phyloP scores from a whole-genome alignment of 2,888 invertebrate species.

The Antheraea yamamai region DNA sequence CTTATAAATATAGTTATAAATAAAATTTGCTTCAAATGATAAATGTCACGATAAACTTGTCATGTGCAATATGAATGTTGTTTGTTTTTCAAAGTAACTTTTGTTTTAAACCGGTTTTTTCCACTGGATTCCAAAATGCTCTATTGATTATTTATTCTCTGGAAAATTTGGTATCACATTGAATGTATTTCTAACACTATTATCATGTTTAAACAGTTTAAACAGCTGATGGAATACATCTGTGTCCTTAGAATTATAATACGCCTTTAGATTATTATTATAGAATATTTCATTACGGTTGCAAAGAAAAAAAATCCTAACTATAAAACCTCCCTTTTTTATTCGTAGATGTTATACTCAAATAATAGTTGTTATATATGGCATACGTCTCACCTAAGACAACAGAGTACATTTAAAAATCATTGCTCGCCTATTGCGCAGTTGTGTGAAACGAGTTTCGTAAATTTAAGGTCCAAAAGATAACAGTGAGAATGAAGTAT shows the following conservation, averaged over 20 bases:
- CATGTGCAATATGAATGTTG: background rate
- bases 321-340: background rate
- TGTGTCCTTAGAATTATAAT: background rate
- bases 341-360: too few relatives aligned
- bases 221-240: background rate
- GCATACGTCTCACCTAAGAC: too few relatives aligned
- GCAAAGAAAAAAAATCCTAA: background rate
- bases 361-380: too few relatives aligned
- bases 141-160: background rate
- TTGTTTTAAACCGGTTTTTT: background rate
- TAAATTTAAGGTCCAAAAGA: too few relatives aligned
- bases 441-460: too few relatives aligned
- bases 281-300: background rate
- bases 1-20: background rate
- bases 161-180: background rate
- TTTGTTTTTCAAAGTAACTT: background rate
- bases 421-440: too few relatives aligned
- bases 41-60: background rate
- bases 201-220: background rate
- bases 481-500: too few relatives aligned
- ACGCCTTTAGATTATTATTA: background rate
- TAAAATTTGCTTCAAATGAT: background rate
- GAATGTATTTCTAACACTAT: background rate
- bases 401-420: too few relatives aligned
- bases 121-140: background rate